Evolutionary conservation across 2,113 vertebrate genomes (phyloP), one percentile per base, ranked within the genome.

Genomic region (Cnemophilus loriae): DNA sequence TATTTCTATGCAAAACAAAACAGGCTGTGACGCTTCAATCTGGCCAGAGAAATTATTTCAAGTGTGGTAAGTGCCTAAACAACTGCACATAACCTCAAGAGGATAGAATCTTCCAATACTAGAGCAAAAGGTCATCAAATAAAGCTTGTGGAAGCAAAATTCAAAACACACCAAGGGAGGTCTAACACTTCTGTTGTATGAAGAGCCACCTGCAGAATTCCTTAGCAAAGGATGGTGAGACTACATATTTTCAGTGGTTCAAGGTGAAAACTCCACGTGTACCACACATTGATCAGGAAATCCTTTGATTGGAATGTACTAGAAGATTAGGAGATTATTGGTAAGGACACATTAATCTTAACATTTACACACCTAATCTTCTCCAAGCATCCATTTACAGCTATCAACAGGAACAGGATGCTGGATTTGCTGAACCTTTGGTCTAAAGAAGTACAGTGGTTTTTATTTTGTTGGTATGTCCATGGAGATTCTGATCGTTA

Each of bases 401-500:
- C 55, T 70, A 5, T 28, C 46, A 30, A 2, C 16, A 28, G 17
- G 46, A 90, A 87, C 0, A 7, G 33, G 50, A 77, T 3, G 4
- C 26, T 84, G 26, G n/a, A 61, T 77, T 73, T 92, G 59, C 69
- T 53, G 39, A 77, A 80, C 9, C 14, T 42, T 81, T 41, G 42
- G 14, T 68, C 47, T 87, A 47, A 74, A 74, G 33, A 39, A 84
- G 14, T 11, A 64, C 28, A n/a, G 13, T 6, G 4, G 13, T 13
- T 89, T 84, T 78, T 47, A 55, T 47, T 78, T 67, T 47, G 13
- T 37, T 67, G 24, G 42, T 17, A 47, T 32, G 42, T 39, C 35
- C 10, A 0, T 23, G 33, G 11, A 81, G 30, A 47, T 87, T 52
- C 28, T 44, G 16, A 61, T 26, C 0, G 0, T 60, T 70, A 76